Percentiles rank a stretch among this genome's conserved stretches.
Evolutionary conservation across 2,113 vertebrate genomes (phyloP).

Genomic region (Cisticola juncidis): DNA sequence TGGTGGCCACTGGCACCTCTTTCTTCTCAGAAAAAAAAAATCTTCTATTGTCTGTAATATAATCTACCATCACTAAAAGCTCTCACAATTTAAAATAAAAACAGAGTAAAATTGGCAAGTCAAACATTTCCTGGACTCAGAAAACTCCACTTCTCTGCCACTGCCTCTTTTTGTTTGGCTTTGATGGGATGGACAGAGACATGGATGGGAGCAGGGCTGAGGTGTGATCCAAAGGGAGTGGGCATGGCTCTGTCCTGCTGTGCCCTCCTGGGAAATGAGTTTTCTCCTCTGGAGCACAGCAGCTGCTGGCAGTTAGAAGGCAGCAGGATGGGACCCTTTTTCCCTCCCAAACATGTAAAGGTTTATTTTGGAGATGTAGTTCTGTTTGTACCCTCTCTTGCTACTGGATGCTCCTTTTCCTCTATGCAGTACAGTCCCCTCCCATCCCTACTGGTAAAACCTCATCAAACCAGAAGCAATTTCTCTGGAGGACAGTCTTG

Average conservation of each 20-base stretch:
- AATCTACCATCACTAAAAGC: background rate
- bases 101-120: background rate
- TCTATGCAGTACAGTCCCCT: background rate
- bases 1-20: background rate
- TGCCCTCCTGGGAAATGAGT: background rate
- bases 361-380: background rate
- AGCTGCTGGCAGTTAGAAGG: background rate
- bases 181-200: accelerated
- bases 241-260: background rate
- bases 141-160: background rate
- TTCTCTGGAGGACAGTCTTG: background rate
- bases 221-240: background rate
- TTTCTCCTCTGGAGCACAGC: background rate
- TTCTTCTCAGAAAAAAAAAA: background rate
- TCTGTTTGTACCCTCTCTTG: background rate
- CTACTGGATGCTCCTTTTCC: background rate
- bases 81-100: background rate
- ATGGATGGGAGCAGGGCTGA: accelerated
- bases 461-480: background rate
- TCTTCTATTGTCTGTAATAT: background rate
- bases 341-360: background rate
- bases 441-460: background rate
- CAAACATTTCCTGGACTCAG: background rate
- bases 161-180: background rate
- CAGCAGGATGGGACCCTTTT: background rate